Conservation (phyloP, 2,113 vertebrate genomes). For the Chauna torquata region DNA sequence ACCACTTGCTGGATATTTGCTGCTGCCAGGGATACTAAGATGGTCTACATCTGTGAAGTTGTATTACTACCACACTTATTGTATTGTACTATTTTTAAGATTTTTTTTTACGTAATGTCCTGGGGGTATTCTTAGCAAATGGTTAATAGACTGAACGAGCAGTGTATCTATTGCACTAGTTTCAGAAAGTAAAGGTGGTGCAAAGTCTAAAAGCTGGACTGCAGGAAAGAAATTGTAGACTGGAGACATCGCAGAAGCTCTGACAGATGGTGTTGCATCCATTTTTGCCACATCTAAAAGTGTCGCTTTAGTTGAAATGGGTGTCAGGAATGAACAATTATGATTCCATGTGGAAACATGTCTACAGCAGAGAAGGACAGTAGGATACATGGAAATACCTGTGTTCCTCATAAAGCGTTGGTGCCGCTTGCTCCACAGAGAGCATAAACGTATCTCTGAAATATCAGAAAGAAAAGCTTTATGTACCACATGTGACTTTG, state of each 20-base stretch:
- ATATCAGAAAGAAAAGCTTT: background rate
- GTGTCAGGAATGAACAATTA: background rate
- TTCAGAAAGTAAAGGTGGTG: background rate
- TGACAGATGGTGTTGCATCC: background rate
- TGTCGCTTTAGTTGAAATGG: accelerated
- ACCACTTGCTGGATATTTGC: background rate
- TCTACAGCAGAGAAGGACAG: background rate
- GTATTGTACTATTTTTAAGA: background rate
- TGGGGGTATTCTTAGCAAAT: background rate
- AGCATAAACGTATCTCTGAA: background rate
- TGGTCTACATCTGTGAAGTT: background rate
- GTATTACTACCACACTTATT: background rate
- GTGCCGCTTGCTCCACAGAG: background rate
- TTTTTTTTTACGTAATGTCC: background rate
- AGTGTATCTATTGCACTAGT: background rate
- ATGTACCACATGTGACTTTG: background rate
- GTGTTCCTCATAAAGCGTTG: background rate
- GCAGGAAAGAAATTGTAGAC: background rate
- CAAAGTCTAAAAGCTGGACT: background rate
- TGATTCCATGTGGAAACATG: background rate
- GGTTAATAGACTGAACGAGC: background rate
- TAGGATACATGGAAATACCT: background rate
- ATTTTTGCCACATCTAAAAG: background rate
- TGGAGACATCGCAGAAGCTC: background rate
- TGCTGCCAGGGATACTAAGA: background rate